Percentiles rank a stretch among this genome's conserved stretches.
Evolutionary conservation across 2,888 invertebrate species (phyloP).

Genomic region (Corythucha ciliata): DNA sequence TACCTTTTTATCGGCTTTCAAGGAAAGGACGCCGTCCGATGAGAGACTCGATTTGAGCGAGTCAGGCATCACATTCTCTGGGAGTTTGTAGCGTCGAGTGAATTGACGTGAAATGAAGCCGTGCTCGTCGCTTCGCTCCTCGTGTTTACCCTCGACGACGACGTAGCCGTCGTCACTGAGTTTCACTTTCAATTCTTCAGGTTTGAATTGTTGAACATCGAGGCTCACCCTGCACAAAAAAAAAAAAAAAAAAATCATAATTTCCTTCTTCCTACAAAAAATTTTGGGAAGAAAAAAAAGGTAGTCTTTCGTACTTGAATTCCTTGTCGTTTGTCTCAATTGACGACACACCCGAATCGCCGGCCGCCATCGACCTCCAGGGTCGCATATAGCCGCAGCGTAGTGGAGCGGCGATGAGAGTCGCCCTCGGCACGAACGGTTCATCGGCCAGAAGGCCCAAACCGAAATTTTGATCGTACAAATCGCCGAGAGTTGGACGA

Average conservation of each 20-base stretch:
- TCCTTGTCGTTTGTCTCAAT: constrained; percentile 33
- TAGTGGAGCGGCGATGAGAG: constrained; percentile 16
- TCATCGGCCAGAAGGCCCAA: constrained; percentile 26
- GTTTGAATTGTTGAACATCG: constrained; percentile 43
- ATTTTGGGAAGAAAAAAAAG: too few relatives aligned
- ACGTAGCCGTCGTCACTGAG: constrained; percentile 40
- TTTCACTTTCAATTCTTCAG: constrained; percentile 44
- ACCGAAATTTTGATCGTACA: constrained; percentile 36
- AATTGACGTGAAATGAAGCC: constrained; percentile 43
- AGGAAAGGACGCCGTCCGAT: constrained; percentile 41
- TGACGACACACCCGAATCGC: constrained; percentile 34
- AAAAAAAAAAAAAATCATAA: neutral
- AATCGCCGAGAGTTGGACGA: constrained; percentile 15
- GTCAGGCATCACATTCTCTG: constrained; percentile 41
- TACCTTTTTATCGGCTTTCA: constrained; percentile 28
- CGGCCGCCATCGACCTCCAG: constrained; percentile 28
- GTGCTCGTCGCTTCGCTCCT: constrained; percentile 42
- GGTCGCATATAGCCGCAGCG: constrained; percentile 31
- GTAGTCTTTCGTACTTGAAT: too few relatives aligned
- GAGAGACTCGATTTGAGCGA: constrained; percentile 40
- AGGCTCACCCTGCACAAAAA: constrained; percentile 38
- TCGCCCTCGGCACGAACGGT: constrained; percentile 15
- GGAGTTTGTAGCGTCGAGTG: constrained; percentile 42
- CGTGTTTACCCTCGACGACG: constrained; percentile 43
- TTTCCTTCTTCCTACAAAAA: too few relatives aligned